These are phyloP conservation scores for Electrophaes corylata DNA, from an alignment of 2,888 invertebrate species.

Conservation along the genomic window DNA sequence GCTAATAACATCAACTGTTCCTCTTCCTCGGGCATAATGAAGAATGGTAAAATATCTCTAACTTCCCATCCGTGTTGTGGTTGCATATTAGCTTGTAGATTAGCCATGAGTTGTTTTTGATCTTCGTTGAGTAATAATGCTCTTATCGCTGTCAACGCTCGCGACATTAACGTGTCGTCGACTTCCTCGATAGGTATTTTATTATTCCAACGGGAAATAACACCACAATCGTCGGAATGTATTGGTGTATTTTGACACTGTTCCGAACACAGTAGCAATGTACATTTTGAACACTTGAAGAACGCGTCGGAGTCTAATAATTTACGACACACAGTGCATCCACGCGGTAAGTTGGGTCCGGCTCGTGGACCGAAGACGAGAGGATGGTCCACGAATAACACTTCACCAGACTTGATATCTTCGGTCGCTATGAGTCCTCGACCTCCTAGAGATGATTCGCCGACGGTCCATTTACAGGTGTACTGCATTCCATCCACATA, in stretches of 20 bases:
- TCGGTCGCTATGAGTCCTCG: constrained; percentile 88
- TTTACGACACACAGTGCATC: constrained; percentile 87
- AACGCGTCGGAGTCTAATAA: constrained; percentile 61
- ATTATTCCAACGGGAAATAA: constrained; percentile 84
- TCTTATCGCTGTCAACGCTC: constrained; percentile 69
- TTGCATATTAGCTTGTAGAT: constrained; percentile 80
- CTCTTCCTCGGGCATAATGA: constrained; percentile 81
- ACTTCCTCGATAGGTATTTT: constrained; percentile 72
- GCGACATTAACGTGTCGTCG: constrained; percentile 64
- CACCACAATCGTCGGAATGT: constrained; percentile 87
- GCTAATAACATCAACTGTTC: constrained; percentile 83
- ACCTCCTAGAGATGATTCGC: constrained; percentile 86
- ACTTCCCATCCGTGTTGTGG: constrained; percentile 85
- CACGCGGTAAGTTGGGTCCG: constrained; percentile 78
- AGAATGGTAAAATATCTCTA: constrained; percentile 75
- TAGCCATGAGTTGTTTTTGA: constrained; percentile 77
- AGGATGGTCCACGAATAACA: constrained; percentile 89
- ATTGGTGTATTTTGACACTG: constrained; percentile 83
- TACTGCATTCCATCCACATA: constrained; percentile 54
- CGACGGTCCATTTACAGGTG: constrained; percentile 84
- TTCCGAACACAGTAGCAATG: constrained; percentile 87
- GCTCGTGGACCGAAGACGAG: constrained; percentile 88
- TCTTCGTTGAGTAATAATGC: constrained; percentile 68
- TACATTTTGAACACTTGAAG: constrained; percentile 86
- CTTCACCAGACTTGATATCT: constrained; percentile 87